phyloP scores from a whole-genome alignment of 2,113 vertebrate species.

The Zosterops lateralis region DNA sequence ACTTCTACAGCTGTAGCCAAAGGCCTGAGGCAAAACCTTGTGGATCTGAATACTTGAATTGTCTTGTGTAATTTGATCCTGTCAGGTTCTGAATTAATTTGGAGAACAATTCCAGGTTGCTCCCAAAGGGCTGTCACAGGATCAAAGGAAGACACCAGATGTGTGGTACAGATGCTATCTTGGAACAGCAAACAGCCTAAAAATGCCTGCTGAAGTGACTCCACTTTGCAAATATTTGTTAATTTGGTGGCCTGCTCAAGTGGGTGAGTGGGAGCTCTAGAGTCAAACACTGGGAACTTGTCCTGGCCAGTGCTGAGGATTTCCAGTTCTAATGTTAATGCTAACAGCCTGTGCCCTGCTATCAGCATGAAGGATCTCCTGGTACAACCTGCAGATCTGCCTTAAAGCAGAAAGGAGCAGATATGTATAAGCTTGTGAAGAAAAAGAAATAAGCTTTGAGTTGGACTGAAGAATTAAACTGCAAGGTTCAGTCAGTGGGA shows the following conservation, averaged over 20 bases:
- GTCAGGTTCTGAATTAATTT: neutral
- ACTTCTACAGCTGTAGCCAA: neutral
- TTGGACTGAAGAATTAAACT: neutral
- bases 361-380: neutral
- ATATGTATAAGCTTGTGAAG: neutral
- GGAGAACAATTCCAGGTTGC: neutral
- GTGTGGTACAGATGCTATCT: neutral
- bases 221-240: neutral
- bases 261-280: neutral
- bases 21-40: neutral
- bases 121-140: neutral
- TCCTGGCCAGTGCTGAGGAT: neutral
- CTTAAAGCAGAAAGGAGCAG: neutral
- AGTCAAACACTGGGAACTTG: neutral
- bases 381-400: neutral
- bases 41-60: neutral
- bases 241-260: neutral
- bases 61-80: neutral
- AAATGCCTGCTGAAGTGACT: neutral
- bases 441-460: neutral
- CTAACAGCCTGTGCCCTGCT: neutral
- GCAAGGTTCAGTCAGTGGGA: neutral
- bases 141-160: neutral
- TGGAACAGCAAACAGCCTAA: neutral
- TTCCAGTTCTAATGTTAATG: neutral